Percentiles rank a stretch among this genome's conserved stretches.
Conservation (phyloP, 2,113 vertebrate genomes). For the Platysteira castanea region DNA sequence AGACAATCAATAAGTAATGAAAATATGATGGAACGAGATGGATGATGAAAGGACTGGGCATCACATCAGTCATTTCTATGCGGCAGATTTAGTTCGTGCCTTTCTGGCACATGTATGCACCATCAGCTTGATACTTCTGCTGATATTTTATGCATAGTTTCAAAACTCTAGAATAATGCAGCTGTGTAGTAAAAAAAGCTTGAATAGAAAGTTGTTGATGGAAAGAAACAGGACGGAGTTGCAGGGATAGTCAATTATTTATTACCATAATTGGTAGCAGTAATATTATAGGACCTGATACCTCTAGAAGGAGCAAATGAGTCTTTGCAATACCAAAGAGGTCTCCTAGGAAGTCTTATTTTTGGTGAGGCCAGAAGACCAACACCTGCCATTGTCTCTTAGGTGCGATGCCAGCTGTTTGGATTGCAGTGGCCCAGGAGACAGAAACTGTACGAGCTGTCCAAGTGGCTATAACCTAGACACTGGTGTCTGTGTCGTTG, state of each 20-base stretch:
- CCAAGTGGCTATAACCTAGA: conserved; percentile 91
- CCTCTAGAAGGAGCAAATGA: neutral
- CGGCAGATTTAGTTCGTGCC: neutral
- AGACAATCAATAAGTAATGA: neutral
- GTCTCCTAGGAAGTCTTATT: neutral
- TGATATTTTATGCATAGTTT: neutral
- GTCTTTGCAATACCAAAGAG: neutral
- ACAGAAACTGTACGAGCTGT: conserved; percentile 92
- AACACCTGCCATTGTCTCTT: neutral
- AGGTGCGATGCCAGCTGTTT: conserved; percentile 93
- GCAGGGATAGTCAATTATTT: neutral
- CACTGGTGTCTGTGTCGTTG: conserved; percentile 85
- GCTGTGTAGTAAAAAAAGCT: neutral
- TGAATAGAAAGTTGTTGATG: neutral
- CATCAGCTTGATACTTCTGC: neutral
- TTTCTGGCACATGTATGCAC: neutral
- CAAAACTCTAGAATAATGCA: neutral
- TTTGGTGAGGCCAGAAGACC: neutral
- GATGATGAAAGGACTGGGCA: neutral
- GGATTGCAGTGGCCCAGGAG: conserved; percentile 87
- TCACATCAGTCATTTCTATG: neutral
- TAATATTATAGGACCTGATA: neutral
- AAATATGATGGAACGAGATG: neutral
- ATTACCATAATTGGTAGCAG: neutral
- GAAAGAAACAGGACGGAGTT: neutral